Conservation (phyloP, 2,113 vertebrate species). For the Caracal caracal region DNA sequence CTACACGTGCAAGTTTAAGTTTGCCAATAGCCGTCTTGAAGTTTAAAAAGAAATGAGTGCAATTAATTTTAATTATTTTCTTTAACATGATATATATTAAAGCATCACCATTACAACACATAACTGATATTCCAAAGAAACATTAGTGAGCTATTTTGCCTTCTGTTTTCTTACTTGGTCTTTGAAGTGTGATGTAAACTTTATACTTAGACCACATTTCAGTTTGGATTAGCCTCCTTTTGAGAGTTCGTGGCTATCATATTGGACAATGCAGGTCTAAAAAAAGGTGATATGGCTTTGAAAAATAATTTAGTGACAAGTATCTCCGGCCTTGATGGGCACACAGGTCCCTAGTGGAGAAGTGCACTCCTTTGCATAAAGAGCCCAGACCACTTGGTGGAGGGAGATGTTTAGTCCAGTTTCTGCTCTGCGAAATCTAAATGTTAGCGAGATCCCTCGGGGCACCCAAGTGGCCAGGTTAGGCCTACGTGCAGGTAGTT, state of each 20-base stretch:
- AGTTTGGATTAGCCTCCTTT: conserved; percentile 1
- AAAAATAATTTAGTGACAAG: not conserved
- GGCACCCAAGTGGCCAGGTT: not conserved
- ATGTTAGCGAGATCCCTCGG: not conserved
- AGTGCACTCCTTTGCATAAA: not conserved
- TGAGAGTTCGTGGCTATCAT: not conserved
- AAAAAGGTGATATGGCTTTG: not conserved
- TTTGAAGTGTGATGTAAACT: not conserved
- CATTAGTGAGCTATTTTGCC: not conserved
- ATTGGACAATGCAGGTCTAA: not conserved
- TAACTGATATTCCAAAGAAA: not conserved
- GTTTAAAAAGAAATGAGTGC: not conserved
- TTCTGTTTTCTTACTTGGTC: not conserved
- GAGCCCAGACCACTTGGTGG: not conserved
- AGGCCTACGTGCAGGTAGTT: not conserved
- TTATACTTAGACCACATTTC: not conserved
- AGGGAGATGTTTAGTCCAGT: not conserved
- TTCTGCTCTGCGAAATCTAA: not conserved
- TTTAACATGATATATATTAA: not conserved
- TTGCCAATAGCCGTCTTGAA: not conserved
- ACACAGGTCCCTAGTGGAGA: not conserved
- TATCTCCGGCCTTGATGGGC: not conserved
- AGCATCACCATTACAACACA: not conserved
- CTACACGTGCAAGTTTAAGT: not conserved
- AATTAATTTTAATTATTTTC: conserved; percentile 4